Evolutionary conservation across 2,113 vertebrate genomes (phyloP), one percentile per base, ranked within the genome.

Genomic region (Brachyhypopomus occidentalis): DNA sequence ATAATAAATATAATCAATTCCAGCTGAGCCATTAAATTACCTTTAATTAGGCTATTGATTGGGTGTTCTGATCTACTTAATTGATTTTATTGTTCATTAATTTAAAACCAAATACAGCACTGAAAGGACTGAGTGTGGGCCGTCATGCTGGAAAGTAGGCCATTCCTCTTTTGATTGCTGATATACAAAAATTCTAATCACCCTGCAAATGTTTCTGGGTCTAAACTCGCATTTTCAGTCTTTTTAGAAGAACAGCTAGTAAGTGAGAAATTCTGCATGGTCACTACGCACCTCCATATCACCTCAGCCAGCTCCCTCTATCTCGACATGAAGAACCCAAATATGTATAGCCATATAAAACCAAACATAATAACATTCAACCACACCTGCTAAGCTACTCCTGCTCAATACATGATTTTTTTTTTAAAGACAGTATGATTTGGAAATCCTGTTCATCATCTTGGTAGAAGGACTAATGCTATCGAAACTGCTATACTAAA

Each of bases 11-110:
- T 86, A 90, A 90, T 91, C 83, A 86, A 89, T 90, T 91, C 88
- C 86, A 89, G 79, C 83, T 87, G 85, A 89, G 82, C 84, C 90
- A 87, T 90, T 90, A 88, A 87, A 91, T 91, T 88, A 85, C 81
- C 82, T 87, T 81, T 89, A 90, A 91, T 92, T 88, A 91, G 77
- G 73, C 88, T 82, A 88, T 83, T 88, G 89, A 91, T 89, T 90
- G 75, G 87, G 84, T 85, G 80, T 87, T 91, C 88, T 85, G 87
- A 92, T 90, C 82, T 87, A 82, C 80, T 81, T 89, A 88, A 92
- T 90, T 90, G 84, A 90, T 90, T 91, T 89, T 90, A 92, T 88
- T 91, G 88, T 90, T 89, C 88, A 90, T 90, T 91, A 59, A 86
- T 86, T 88, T 88, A 82, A 85, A 88, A 62, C 78, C 63, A 86